A percentile compares a stretch with the other conserved stretches of the same genome.
phyloP scores from a whole-genome alignment of 2,797 vertebrate species.

The Taeniopygia guttata region DNA sequence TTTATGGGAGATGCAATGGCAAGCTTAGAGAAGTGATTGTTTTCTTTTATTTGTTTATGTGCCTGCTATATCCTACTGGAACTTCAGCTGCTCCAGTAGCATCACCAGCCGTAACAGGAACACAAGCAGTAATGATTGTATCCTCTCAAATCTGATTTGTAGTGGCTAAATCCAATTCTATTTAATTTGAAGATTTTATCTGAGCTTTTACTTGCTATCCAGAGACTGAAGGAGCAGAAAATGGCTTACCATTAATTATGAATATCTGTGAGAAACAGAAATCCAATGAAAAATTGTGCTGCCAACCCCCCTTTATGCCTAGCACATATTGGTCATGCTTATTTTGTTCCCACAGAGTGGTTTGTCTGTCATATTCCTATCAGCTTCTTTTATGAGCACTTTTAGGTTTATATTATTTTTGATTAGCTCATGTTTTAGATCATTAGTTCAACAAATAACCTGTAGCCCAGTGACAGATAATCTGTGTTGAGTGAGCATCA shows the following conservation, averaged over 20 bases:
- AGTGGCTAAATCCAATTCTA: not conserved
- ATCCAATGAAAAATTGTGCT: conserved; percentile 28
- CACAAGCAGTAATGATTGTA: not conserved
- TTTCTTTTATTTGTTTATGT: not conserved
- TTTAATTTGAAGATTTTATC: conserved; percentile 51
- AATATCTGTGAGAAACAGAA: conserved; percentile 30
- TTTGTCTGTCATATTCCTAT: conserved; percentile 27
- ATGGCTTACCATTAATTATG: conserved; percentile 40
- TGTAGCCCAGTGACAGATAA: conserved; percentile 36
- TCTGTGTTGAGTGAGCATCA: conserved; percentile 18
- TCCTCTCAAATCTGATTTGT: conserved; percentile 10
- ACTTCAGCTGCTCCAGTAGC: not conserved
- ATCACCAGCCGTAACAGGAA: not conserved
- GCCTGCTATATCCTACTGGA: not conserved
- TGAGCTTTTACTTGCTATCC: conserved; percentile 5
- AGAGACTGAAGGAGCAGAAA: conserved; percentile 19
- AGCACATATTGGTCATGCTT: not conserved
- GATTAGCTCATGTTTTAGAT: conserved; percentile 56
- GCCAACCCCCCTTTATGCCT: not conserved
- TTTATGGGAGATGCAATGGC: fast-evolving
- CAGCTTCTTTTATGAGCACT: conserved; percentile 14
- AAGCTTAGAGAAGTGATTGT: not conserved
- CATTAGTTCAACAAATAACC: conserved; percentile 66
- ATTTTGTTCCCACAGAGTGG: not conserved
- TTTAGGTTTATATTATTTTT: conserved; percentile 43